Conservation (phyloP, 2,113 vertebrate genomes). For the Oenanthe melanoleuca region DNA sequence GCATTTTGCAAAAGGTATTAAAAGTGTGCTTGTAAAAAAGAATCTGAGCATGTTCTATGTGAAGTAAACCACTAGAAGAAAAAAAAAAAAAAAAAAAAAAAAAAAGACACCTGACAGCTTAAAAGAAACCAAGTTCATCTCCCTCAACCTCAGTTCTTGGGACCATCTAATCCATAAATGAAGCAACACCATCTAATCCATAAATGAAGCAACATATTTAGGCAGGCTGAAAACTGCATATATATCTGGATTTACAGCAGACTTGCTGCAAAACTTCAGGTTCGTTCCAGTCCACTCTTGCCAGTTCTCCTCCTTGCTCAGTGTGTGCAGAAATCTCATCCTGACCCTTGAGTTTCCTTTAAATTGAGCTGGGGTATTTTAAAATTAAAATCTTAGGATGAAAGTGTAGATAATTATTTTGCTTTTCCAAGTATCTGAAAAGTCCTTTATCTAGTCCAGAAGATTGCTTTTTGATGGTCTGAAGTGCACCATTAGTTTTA, state of each 20-base stretch:
- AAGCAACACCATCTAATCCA: background rate
- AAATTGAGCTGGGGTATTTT: accelerated
- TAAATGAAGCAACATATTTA: background rate
- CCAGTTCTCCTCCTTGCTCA: background rate
- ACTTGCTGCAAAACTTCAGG: background rate
- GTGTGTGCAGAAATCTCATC: background rate
- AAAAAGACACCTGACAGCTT: background rate
- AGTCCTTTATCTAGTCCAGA: background rate
- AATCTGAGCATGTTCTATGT: background rate
- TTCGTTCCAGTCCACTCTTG: background rate
- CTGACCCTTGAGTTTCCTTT: background rate
- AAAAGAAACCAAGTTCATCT: background rate
- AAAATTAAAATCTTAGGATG: background rate
- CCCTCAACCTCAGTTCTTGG: background rate
- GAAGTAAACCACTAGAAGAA: background rate
- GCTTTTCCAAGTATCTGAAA: background rate
- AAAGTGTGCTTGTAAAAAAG: background rate
- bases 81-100: background rate
- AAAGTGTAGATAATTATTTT: background rate
- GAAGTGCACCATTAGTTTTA: background rate
- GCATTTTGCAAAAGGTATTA: background rate
- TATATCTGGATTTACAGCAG: background rate
- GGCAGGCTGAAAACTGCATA: background rate
- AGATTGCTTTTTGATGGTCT: background rate
- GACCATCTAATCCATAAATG: background rate